Evolutionary conservation across 1,140 invertebrate genomes (phyloP), one percentile per base, ranked within the genome.

Genomic region (Heliconius congener): DNA sequence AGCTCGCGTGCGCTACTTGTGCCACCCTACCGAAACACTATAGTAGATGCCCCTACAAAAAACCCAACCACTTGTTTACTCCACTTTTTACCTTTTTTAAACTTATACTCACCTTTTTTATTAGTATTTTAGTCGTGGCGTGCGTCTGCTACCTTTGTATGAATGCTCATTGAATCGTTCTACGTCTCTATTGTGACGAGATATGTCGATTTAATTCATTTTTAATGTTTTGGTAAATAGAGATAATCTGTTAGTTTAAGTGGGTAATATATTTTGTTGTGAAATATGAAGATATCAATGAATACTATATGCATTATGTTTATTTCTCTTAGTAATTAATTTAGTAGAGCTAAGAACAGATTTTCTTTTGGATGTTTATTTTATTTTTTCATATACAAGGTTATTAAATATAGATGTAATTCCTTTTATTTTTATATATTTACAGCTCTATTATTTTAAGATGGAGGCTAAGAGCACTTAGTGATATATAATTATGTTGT

Each of bases 41-140:
- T 87, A 90, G 86, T 87, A 84, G 86, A 66, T 71, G 52, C 81
- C 82, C 78, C 73, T 79, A 89, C 81, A 93, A 93, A 93, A 93
- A 93, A 90, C 88, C 82, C 84, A 83, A 82, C 86, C 90, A 88
- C 90, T 93, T 93, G 91, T 94, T 94, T 94, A 93, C 91, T 89
- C 90, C 93, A 92, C 88, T 91, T 94, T 93, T 92, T 93, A 93
- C 86, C 87, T 92, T 94, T 94, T 94, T 92, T 83, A 86, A 92
- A 90, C 88, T 90, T 86, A 86, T 88, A 86, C 89, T 87, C 85
- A 88, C 81, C 82, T 88, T 91, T 66, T 94, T 93, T 93, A 88
- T 87, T 81, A 55, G 86, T 90, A 90, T 91, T 93, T 92, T 89
- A 86, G 89, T 90, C 87, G 87, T 81, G 80, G 87, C 88, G 87